Base-by-base conservation (phyloP, 2,113 vertebrate species). In the Phoxinus phoxinus region DNA sequence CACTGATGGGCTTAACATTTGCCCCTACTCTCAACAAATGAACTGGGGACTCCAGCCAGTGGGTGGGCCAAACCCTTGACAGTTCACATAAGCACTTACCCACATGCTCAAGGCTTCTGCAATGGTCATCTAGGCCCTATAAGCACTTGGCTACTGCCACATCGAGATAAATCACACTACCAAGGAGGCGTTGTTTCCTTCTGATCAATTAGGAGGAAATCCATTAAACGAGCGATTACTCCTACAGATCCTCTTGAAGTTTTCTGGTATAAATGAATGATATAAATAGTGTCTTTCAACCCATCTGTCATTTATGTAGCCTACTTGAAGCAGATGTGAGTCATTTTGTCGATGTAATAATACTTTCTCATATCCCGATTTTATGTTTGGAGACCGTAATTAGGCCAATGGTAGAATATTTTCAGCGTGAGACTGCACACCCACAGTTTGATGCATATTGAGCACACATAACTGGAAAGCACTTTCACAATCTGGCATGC, bases 121-220 rank as follows among this genome's bases (percentile, higher is more conserved):
- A 88, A 89, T 87, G 91, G 91, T 91, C 91, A 91, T 92, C 89
- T 89, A 91, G 91, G 92, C 90, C 91, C 89, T 83, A 85, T 90
- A 86, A 91, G 90, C 90, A 89, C 91, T 91, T 85, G 90, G 89
- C 91, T 86, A 89, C 85, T 87, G 88, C 89, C 75, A n/a, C 88
- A 90, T 87, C 72, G 32, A 91, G 89, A 93, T 92, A 93, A 92
- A 90, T 91, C 91, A 91, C 84, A 81, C 91, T 88, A 92, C 89
- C 90, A 93, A 92, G 89, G 88, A 89, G 72, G 86, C 89, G 82
- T 86, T 61, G 77, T 89, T 92, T 89, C 83, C 32, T 81, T 74
- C 15, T 46, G 58, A 81, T 81, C 35, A 21, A 30, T 63, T 46
- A 81, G 51, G 75, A 25, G n/a, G 32, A 21, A 27, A 63, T 81